phyloP scores from a whole-genome alignment of 2,888 invertebrate species.

The Scrobipalpa costella region DNA sequence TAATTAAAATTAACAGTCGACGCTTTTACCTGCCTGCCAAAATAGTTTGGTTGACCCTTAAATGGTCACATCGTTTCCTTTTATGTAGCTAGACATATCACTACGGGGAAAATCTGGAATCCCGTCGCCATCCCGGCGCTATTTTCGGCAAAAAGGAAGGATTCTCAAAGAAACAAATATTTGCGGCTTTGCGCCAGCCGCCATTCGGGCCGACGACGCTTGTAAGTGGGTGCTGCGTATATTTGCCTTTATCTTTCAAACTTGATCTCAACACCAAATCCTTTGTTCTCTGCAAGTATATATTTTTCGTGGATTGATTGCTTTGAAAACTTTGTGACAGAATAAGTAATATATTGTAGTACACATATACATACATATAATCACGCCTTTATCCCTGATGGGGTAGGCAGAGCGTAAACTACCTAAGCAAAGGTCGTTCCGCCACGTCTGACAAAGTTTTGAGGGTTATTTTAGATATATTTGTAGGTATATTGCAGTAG shows the following conservation, averaged over 20 bases:
- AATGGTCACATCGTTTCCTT: not conserved
- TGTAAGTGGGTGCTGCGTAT: constrained; percentile 31
- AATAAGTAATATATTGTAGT: no score
- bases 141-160: constrained; percentile 53
- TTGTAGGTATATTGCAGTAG: no score
- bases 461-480: no score
- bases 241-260: constrained; percentile 41
- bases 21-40: no score
- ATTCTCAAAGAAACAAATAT: constrained; percentile 64
- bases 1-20: no score
- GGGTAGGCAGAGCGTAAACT: no score
- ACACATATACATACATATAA: no score
- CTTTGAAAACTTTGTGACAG: no score
- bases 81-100: constrained; percentile 5
- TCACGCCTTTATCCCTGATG: no score
- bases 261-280: constrained; percentile 37
- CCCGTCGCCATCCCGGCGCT: constrained; percentile 47
- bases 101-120: constrained; percentile 42
- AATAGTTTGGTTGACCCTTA: no score
- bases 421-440: no score
- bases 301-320: not conserved
- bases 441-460: no score
- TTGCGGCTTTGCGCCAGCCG: constrained; percentile 56
- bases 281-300: constrained; percentile 30
- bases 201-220: constrained; percentile 39